Percentiles rank a stretch among this genome's conserved stretches.
Conservation (phyloP, 2,888 invertebrate species). For the Sminthurides aquaticus region DNA sequence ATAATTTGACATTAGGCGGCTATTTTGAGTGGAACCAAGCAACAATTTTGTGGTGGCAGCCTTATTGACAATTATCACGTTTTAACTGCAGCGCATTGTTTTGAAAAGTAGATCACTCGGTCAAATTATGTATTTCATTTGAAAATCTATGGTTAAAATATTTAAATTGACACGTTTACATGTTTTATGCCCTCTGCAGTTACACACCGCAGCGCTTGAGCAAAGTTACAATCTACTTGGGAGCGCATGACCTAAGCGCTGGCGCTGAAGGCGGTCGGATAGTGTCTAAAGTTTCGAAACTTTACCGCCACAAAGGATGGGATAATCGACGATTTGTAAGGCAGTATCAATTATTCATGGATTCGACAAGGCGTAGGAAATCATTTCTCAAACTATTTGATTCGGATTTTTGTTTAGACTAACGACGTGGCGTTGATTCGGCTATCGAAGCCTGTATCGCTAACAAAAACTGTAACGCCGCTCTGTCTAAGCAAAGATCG, state of each 20-base stretch:
- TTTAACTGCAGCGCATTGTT: conserved; percentile 79
- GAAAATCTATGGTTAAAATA: neutral
- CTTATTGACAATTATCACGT: conserved; percentile 71
- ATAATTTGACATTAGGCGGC: conserved; percentile 12
- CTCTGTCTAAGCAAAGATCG: conserved; percentile 68
- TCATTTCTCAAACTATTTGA: neutral
- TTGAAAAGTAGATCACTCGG: conserved; percentile 64
- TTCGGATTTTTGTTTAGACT: conserved; percentile 53
- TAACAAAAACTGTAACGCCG: conserved; percentile 63
- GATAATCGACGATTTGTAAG: conserved; percentile 70
- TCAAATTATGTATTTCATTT: neutral
- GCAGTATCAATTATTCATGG: neutral
- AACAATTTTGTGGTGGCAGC: conserved; percentile 82
- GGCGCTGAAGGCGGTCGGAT: conserved; percentile 64
- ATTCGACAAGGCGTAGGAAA: neutral
- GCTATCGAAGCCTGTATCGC: conserved; percentile 66
- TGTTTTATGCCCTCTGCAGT: no score
- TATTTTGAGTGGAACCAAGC: conserved; percentile 53
- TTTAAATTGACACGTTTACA: no score
- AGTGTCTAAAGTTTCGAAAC: conserved; percentile 69
- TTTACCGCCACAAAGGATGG: conserved; percentile 75
- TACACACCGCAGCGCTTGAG: conserved; percentile 69
- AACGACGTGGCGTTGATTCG: conserved; percentile 77
- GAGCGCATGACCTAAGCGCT: conserved; percentile 72
- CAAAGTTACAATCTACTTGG: conserved; percentile 67